Base-by-base conservation (phyloP, 2,888 invertebrate species). In the Tenthredo livida region DNA sequence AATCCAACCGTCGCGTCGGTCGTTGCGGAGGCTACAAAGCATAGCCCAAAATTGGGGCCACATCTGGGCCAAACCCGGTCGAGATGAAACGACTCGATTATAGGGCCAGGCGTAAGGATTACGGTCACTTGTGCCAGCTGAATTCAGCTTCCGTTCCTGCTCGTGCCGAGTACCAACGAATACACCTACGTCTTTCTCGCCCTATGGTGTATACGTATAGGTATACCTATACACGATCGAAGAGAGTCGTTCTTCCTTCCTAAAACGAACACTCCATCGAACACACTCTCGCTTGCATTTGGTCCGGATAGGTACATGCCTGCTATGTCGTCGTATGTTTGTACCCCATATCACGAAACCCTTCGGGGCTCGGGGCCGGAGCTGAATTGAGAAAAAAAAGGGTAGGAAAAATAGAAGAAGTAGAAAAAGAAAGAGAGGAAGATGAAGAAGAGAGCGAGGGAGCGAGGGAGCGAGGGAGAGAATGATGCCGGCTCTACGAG, bases 121-220 rank as follows among this genome's bases (percentile, higher is more conserved):
- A 86, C 87, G 84, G 84, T 86, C 86, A 86, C 67, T 83, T 75
- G 67, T 85, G 77, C 84, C 58, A 70, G 40, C 43, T 37, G 83
- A 83, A 83, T 83, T 83, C 83, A 47, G 47, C 67, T 58, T 58
- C 37, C 37, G 80, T 80, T 80, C 2, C 40, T 91, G 92, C 92
- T 91, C 92, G 87, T 90, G 92, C 90, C 92, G 92, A 92, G 93
- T 93, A 94, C 93, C 93, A 93, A 94, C 93, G 94, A 88, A 88
- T 78, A 75, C 86, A 86, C 73, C 86, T 84, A 85, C 84, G 29
- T 33, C 33, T 67, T 33, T 33, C 17, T 67, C 17, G 7, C 33
- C 33, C 33, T 4, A 67, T 17, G 25, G 29, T 33, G 29, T 29
- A 29, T n/a, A n/a, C n/a, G 17, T 6, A 67, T 15, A 67, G 33